Evolutionary conservation across 2,888 invertebrate species (phyloP).

Genomic region (Euphydryas editha): DNA sequence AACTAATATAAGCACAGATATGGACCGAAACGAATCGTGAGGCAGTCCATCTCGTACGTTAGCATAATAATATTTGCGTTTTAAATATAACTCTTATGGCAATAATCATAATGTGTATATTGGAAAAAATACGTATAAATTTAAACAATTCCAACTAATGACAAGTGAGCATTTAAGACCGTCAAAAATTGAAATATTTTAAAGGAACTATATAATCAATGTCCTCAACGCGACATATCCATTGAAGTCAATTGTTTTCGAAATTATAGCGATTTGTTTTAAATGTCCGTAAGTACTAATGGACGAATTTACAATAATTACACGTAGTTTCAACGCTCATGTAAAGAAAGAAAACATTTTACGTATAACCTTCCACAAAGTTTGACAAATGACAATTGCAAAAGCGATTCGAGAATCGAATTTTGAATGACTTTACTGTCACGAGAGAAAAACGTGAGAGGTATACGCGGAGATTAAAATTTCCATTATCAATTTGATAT

Average conservation of each 20-base stretch:
- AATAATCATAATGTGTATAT: slow-evolving; percentile 16
- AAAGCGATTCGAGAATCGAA: neutral
- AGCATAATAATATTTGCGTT: slow-evolving; percentile 17
- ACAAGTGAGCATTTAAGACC: slow-evolving; percentile 45
- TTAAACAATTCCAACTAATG: slow-evolving; percentile 19
- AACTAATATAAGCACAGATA: slow-evolving; percentile 23
- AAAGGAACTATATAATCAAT: slow-evolving; percentile 43
- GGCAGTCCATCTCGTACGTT: slow-evolving; percentile 20
- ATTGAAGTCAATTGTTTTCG: slow-evolving; percentile 47
- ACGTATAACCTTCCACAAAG: neutral
- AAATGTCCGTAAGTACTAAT: slow-evolving; percentile 36
- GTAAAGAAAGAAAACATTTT: neutral
- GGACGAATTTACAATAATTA: slow-evolving; percentile 20
- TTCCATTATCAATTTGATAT: slow-evolving; percentile 6
- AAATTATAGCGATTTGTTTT: slow-evolving; percentile 49
- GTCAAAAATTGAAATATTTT: slow-evolving; percentile 41
- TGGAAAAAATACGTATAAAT: slow-evolving; percentile 7
- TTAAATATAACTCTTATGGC: slow-evolving; percentile 16
- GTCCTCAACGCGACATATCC: slow-evolving; percentile 37
- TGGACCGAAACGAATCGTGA: slow-evolving; percentile 22
- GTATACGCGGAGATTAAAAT: slow-evolving; percentile 1
- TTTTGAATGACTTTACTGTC: neutral
- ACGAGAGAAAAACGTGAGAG: slow-evolving; percentile 14
- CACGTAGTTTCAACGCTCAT: slow-evolving; percentile 15
- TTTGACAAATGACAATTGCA: neutral